phyloP scores from a whole-genome alignment of 2,888 invertebrate species.

The Colletes collaris region DNA sequence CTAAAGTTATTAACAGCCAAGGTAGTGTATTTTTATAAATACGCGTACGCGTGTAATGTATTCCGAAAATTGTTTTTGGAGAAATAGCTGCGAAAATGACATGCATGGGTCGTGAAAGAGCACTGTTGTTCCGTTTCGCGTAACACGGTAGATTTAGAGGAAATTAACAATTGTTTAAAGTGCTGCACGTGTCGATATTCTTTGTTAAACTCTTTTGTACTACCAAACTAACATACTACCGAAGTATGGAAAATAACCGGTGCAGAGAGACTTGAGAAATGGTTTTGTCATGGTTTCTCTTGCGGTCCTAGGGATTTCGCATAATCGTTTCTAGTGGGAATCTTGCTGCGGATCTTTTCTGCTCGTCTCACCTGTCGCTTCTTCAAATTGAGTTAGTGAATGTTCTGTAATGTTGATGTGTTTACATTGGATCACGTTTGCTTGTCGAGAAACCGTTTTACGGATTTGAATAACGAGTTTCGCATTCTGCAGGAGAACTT shows the following conservation, averaged over 20 bases:
- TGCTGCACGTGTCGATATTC: slow-evolving; percentile 17
- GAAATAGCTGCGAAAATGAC: slow-evolving; percentile 6
- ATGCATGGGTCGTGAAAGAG: slow-evolving; percentile 30
- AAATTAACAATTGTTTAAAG: slow-evolving; percentile 24
- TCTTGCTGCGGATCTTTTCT: slow-evolving; percentile 43
- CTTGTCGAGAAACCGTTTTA: neutral
- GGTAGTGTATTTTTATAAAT: neutral
- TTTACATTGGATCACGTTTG: slow-evolving; percentile 3
- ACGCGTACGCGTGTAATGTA: slow-evolving; percentile 9
- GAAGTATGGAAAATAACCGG: too few species aligned
- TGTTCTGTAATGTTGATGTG: slow-evolving; percentile 27
- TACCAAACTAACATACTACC: too few species aligned
- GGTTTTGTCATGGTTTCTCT: too few species aligned
- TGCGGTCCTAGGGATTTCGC: too few species aligned
- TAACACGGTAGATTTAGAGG: slow-evolving; percentile 15
- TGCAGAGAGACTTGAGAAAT: too few species aligned
- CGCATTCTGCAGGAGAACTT: slow-evolving; percentile 49
- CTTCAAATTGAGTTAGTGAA: slow-evolving; percentile 31
- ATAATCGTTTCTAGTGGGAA: slow-evolving; percentile 48
- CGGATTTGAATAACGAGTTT: neutral
- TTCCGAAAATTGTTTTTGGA: neutral
- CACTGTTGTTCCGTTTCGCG: slow-evolving; percentile 1
- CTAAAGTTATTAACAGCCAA: too few species aligned
- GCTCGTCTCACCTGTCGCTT: slow-evolving; percentile 54
- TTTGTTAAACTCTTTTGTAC: too few species aligned